Percentiles rank a stretch among this genome's conserved stretches.
These are phyloP conservation scores for Ascaphus truei DNA, from an alignment of 2,113 vertebrate genomes.

Conservation along the genomic window DNA sequence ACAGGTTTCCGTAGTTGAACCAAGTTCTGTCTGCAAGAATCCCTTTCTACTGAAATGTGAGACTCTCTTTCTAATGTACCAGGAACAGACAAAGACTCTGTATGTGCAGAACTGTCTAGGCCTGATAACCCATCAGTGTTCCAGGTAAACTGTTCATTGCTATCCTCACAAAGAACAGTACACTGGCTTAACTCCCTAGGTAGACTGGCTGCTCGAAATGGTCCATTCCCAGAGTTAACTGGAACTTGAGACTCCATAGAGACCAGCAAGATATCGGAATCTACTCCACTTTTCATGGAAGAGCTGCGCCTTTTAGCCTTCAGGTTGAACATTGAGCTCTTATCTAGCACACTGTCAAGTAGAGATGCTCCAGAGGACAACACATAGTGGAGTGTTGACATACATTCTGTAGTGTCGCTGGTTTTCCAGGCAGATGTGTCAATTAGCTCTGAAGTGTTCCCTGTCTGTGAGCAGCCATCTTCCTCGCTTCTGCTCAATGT, in stretches of 20 bases:
- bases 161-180: slow-evolving; percentile 1
- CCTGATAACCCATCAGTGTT: neutral
- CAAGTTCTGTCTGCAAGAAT: neutral
- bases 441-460: neutral
- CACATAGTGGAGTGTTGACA: neutral
- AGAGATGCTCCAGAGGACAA: neutral
- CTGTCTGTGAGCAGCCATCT: neutral
- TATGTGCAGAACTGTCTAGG: neutral
- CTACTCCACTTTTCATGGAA: slow-evolving; percentile 12
- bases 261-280: neutral
- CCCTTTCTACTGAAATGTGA: neutral
- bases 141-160: slow-evolving; percentile 15
- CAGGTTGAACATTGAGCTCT: slow-evolving; percentile 1
- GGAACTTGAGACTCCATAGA: slow-evolving; percentile 26
- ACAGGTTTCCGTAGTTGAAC: slow-evolving; percentile 8
- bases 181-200: neutral
- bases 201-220: neutral
- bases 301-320: slow-evolving; percentile 20
- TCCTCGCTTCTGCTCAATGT: neutral
- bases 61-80: neutral
- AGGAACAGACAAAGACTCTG: slow-evolving; percentile 1
- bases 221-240: neutral
- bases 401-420: neutral
- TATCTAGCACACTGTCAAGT: neutral
- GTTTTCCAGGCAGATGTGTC: neutral